Conservation (phyloP, 2,888 invertebrate genomes). For the Microplitis manilae region DNA sequence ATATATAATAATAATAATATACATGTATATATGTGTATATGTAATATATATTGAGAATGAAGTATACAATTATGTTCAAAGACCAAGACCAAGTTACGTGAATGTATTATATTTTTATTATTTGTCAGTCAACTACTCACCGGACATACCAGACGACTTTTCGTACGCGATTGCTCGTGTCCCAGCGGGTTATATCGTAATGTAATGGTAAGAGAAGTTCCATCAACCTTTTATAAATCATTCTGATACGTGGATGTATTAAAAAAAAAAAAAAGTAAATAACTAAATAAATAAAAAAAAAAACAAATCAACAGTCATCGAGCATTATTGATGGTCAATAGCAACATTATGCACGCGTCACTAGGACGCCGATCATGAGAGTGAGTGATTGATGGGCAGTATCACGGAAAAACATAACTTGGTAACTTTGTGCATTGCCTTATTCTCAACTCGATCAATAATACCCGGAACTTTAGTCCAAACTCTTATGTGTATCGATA, state of each 20-base stretch:
- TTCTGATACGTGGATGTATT: conserved; percentile 46
- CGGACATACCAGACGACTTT: conserved; percentile 33
- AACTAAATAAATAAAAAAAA: conserved; percentile 29
- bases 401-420: conserved; percentile 31
- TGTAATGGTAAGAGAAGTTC: conserved; percentile 12
- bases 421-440: conserved; percentile 28
- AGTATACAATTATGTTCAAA: not conserved
- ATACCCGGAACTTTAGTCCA: conserved; percentile 29
- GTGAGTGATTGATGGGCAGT: conserved; percentile 52
- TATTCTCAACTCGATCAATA: conserved; percentile 21
- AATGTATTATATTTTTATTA: conserved; percentile 27
- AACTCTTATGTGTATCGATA: conserved; percentile 12
- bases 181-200: conserved; percentile 10
- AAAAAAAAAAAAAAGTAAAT: conserved; percentile 27
- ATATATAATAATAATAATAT: no score
- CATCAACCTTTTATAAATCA: conserved; percentile 47
- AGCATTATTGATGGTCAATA: conserved; percentile 59
- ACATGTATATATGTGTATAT: not conserved
- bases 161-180: conserved; percentile 21
- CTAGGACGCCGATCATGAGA: conserved; percentile 48
- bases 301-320: conserved; percentile 38
- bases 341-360: conserved; percentile 58
- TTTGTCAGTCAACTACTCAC: conserved; percentile 23
- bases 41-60: not conserved
- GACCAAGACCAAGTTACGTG: conserved; percentile 9